Conservation (phyloP, 2,113 vertebrate species). For the Myanophis thanlyinensis region DNA sequence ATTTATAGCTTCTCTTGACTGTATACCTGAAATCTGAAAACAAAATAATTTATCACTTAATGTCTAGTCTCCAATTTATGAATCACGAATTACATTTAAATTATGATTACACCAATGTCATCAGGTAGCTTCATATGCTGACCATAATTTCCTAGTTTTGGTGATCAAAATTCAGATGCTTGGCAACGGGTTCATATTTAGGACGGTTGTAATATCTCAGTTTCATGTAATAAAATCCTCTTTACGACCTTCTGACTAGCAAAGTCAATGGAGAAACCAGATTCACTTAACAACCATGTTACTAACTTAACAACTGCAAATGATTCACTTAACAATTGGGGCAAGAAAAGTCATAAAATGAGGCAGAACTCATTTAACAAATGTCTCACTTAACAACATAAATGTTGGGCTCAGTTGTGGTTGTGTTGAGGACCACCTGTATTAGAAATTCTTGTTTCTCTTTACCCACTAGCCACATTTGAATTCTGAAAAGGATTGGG, state of each 20-base stretch:
- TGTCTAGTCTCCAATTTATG: neutral
- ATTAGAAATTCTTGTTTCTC: neutral
- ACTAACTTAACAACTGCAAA: neutral
- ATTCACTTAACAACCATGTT: neutral
- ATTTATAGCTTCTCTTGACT: neutral
- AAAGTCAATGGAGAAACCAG: neutral
- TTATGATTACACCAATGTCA: neutral
- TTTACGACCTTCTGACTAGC: neutral
- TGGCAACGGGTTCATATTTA: neutral
- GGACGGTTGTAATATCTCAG: neutral
- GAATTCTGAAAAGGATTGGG: neutral
- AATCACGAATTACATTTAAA: neutral
- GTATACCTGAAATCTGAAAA: neutral
- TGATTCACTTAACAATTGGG: neutral
- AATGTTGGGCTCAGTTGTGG: neutral
- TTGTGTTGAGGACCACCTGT: neutral
- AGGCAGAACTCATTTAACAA: neutral
- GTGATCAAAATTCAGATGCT: neutral
- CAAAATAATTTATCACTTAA: neutral
- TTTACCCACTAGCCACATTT: neutral
- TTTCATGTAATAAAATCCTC: neutral
- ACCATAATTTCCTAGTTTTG: neutral
- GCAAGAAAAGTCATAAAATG: neutral
- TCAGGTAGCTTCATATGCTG: neutral
- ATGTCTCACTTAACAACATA: neutral